These are phyloP conservation scores for Nemoura dubitans DNA, from an alignment of 2,888 invertebrate species.

Conservation along the genomic window DNA sequence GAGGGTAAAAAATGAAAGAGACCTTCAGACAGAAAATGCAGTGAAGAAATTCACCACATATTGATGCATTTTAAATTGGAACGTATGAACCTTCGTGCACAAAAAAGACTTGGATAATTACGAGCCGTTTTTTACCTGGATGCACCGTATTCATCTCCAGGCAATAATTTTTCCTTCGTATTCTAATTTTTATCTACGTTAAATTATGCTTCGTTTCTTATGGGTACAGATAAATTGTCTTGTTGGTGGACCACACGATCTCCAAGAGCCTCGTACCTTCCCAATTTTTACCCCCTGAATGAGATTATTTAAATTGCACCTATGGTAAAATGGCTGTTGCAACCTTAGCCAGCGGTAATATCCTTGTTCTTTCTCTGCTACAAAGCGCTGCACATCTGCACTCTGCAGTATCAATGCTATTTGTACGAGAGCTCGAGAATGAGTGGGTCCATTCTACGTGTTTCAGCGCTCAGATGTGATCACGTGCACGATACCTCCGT, in stretches of 20 bases:
- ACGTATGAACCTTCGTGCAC: not conserved
- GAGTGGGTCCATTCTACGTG: slow-evolving; percentile 16
- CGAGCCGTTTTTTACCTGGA: not conserved
- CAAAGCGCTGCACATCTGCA: not conserved
- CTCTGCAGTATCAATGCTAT: not conserved
- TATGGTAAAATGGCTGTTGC: not conserved
- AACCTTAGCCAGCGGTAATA: not conserved
- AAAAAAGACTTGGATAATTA: not conserved
- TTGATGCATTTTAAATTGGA: not conserved
- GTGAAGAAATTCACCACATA: not conserved
- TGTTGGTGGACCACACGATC: not conserved
- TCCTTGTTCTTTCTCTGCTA: not conserved
- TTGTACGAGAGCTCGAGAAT: no score
- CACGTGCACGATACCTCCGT: not conserved
- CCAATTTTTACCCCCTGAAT: not conserved
- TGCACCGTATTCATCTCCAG: not conserved
- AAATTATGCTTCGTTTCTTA: not conserved
- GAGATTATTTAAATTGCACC: slow-evolving; percentile 1
- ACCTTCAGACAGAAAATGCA: not conserved
- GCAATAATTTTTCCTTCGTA: not conserved
- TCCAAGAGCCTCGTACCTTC: not conserved
- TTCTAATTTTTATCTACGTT: not conserved
- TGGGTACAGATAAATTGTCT: not conserved
- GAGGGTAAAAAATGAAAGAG: not conserved
- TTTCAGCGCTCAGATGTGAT: not conserved